Evolutionary conservation across 2,113 vertebrate genomes (phyloP), one percentile per base, ranked within the genome.

Genomic region (Lontra canadensis): DNA sequence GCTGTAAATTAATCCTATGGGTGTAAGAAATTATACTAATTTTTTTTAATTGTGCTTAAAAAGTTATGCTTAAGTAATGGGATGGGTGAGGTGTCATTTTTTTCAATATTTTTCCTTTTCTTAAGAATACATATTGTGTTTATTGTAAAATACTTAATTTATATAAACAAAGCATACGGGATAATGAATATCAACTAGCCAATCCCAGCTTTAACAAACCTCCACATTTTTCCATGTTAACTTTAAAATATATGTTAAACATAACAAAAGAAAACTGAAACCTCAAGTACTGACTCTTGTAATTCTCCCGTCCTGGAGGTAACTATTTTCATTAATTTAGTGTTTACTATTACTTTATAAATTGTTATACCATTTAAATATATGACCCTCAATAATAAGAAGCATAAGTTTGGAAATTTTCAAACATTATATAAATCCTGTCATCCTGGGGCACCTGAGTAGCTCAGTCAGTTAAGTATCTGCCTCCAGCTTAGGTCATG

Each of bases 261-360:
- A 59, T 78, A 67, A 92, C 23, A 92, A 97, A 84, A 73, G 20
- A 57, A 81, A 95, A 14, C 13, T 57, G 6, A 95, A 97, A 44
- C 13, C 21, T 67, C 9, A 26, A 47, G 2, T 15, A 47, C 96
- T 4, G 23, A 36, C 23, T 25, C 13, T 90, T 81, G 59, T 63
- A 15, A 84, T n/a, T 80, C 12, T 4, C n/a, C n/a, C 21, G 71
- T 85, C 52, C 31, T 84, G 26, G 14, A 74, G 15, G 14, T 55
- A 97, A 26, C 52, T 18, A 63, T 55, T 69, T 79, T 83, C 18
- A 31, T 59, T 59, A 80, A 85, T 63, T 57, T 65, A 15, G 3
- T 52, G 1, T 63, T 88, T 67, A 63, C 44, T 74, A 63, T 61
- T 85, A 63, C 81, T 85, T 85, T 39, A 34, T 42, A 71, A 88